Evolutionary conservation across 2,113 vertebrate genomes (phyloP).

Genomic region (Mesembrinibis cayennensis): DNA sequence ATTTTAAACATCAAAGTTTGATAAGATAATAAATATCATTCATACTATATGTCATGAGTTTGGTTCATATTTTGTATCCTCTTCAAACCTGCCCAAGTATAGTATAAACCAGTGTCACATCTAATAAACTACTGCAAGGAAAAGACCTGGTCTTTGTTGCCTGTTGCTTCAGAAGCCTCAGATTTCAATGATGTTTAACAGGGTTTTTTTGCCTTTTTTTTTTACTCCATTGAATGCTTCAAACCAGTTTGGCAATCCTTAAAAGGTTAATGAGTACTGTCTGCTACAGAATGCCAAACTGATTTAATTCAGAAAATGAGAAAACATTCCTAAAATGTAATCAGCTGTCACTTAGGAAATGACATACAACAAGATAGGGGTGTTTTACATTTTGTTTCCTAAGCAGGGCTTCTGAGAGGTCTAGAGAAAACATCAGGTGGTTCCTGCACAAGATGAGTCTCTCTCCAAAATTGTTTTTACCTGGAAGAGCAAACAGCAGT

Average conservation of each 20-base stretch:
- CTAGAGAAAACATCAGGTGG: background rate
- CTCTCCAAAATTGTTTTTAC: background rate
- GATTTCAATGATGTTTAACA: background rate
- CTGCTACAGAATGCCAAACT: constrained; percentile 41
- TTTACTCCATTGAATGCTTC: background rate
- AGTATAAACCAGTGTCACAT: background rate
- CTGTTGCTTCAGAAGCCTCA: constrained; percentile 6
- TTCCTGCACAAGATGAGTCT: accelerated
- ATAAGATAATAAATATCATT: background rate
- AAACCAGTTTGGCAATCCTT: constrained; percentile 23
- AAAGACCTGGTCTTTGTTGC: background rate
- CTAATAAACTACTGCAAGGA: background rate
- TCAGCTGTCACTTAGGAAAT: constrained; percentile 48
- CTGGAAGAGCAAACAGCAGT: background rate
- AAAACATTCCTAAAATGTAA: constrained; percentile 49
- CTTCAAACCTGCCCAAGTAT: background rate
- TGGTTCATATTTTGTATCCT: background rate
- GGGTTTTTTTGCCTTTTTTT: background rate
- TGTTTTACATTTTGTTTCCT: constrained; percentile 26
- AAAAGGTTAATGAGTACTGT: constrained; percentile 58
- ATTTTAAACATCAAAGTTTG: background rate
- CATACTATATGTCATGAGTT: background rate
- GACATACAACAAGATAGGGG: background rate
- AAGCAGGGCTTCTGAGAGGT: background rate
- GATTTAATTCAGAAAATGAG: constrained; percentile 55